phyloP scores from a whole-genome alignment of 2,888 invertebrate genomes.

The Ptilodon capucinus region DNA sequence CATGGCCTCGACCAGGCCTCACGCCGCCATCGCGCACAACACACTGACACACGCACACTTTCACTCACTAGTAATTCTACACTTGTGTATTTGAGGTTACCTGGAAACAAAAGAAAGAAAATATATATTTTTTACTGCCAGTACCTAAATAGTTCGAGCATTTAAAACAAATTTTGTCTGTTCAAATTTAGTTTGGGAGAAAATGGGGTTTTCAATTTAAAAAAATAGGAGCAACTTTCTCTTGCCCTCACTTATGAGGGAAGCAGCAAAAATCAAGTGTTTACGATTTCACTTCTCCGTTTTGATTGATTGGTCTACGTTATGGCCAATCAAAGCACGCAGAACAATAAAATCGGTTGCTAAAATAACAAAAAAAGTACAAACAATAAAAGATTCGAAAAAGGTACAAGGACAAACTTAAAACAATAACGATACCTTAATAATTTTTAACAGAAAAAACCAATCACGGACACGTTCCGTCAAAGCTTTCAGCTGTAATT shows the following conservation, averaged over 20 bases:
- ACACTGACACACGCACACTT: slow-evolving; percentile 47
- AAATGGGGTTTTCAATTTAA: too few relatives aligned
- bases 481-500: neutral
- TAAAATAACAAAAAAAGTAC: neutral
- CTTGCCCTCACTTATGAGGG: too few relatives aligned
- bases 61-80: slow-evolving; percentile 36
- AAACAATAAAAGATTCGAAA: neutral
- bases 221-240: too few relatives aligned
- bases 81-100: slow-evolving; percentile 28
- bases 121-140: too few relatives aligned
- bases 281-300: too few relatives aligned
- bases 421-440: neutral
- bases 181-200: too few relatives aligned
- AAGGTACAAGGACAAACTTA: neutral
- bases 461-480: neutral
- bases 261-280: too few relatives aligned
- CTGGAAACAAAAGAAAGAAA: slow-evolving; percentile 30
- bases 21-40: slow-evolving; percentile 51
- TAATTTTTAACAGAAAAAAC: neutral
- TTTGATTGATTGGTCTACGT: too few relatives aligned
- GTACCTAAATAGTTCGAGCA: too few relatives aligned
- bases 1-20: slow-evolving; percentile 41
- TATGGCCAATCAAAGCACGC: too few relatives aligned
- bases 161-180: too few relatives aligned
- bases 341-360: neutral